Evolutionary conservation across 1,140 invertebrate genomes (phyloP), one percentile per base, ranked within the genome.

Genomic region (Cyphomyrmex costatus): DNA sequence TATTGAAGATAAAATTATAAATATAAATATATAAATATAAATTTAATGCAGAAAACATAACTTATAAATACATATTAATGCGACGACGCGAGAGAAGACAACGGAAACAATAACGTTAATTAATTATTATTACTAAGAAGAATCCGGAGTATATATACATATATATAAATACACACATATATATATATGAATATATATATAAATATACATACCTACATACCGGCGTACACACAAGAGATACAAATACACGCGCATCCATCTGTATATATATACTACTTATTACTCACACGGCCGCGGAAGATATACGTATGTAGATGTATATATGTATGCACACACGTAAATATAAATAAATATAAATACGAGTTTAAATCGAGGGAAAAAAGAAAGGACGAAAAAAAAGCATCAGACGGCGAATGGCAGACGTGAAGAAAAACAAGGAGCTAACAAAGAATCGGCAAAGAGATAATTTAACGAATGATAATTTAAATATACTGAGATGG

Each of bases 41-140:
- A 80, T 74, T 61, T 79, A 86, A 82, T 24, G 53, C 85, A 89
- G 71, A 80, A 49, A 79, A 85, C 85, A 79, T 42, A 87, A 87
- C 46, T 84, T 87, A 86, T 77, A 58, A 79, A 90, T 79, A 80
- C 56, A 82, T 77, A 83, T 76, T 78, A 84, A 88, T 42, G 10
- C 30, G 63, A 51, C 2, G 36, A 51, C 36, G 61, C 61, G 68
- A 78, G 42, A 85, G 3, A 68, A 83, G 79, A 89, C 74, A 91
- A 90, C 82, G 66, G 86, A 85, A 89, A 91, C 90, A 91, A 92
- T 92, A 92, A 92, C 53, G 68, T 88, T 91, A 88, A 74, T 63
- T 77, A 77, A 86, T 91, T 88, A 90, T 86, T 89, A 90, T 86
- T 85, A 89, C 27, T 78, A 6, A 89, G 6, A 30, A 73, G 10